Conservation (phyloP, 2,888 invertebrate species). For the Lasioglossum vierecki region DNA sequence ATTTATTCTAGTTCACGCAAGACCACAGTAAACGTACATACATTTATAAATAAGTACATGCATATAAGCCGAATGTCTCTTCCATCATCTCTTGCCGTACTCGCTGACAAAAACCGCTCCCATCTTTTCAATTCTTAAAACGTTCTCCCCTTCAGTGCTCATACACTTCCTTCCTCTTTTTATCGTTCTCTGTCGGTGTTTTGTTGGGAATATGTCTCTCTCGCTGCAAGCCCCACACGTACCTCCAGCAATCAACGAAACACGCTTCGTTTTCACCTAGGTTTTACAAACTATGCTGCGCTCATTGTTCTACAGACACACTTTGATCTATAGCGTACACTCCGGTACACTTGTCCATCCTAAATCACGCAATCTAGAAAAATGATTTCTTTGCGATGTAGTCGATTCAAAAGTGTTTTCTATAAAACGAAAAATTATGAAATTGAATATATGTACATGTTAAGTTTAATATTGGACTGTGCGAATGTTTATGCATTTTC, state of each 20-base stretch:
- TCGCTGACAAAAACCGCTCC: not conserved
- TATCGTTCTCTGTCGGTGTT: not conserved
- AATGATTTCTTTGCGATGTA: no score
- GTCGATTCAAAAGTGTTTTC: not conserved
- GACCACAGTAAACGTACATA: not conserved
- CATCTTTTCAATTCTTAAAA: not conserved
- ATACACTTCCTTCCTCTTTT: not conserved
- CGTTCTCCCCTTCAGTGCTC: not conserved
- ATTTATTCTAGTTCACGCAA: not conserved
- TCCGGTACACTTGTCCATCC: not conserved
- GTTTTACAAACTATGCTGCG: not conserved
- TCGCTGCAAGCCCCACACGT: not conserved
- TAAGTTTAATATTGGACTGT: no score
- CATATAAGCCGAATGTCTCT: not conserved
- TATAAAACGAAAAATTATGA: not conserved
- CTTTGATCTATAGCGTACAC: not conserved
- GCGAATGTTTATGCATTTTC: no score
- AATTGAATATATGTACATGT: no score
- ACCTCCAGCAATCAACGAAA: not conserved
- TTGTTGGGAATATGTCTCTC: not conserved
- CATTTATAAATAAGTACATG: not conserved
- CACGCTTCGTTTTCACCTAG: not conserved
- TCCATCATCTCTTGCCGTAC: not conserved
- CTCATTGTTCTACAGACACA: not conserved
- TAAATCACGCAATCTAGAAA: not conserved